phyloP scores from a whole-genome alignment of 2,888 invertebrate genomes.

The Mystacides longicornis region DNA sequence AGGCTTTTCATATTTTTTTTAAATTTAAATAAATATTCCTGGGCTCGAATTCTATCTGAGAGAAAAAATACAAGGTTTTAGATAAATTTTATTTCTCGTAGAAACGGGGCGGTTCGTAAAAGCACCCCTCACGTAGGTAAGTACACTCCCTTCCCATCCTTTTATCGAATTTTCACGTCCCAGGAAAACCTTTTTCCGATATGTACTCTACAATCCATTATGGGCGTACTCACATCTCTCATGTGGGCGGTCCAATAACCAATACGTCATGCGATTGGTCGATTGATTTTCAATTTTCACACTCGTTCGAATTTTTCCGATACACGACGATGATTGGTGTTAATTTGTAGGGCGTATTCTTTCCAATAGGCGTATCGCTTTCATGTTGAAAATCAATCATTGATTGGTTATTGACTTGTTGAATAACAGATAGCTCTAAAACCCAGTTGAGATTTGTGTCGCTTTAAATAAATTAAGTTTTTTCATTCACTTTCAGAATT shows the following conservation, averaged over 20 bases:
- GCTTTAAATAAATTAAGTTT: too few species aligned
- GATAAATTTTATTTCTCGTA: not conserved
- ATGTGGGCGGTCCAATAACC: constrained; percentile 22
- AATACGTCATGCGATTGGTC: constrained; percentile 37
- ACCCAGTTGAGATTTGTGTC: not conserved
- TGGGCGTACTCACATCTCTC: constrained; percentile 9
- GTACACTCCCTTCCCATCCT: not conserved
- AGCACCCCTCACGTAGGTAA: too few species aligned
- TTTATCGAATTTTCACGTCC: not conserved
- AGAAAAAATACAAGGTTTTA: too few species aligned
- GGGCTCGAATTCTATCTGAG: too few species aligned
- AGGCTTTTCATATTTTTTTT: too few species aligned
- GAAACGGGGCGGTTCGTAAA: not conserved
- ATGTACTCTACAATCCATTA: not conserved
- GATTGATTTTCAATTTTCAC: constrained; percentile 44
- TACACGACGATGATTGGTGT: constrained; percentile 11
- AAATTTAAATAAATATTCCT: too few species aligned
- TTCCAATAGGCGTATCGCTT: constrained; percentile 10
- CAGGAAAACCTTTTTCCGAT: not conserved
- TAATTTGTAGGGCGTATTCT: constrained; percentile 6
- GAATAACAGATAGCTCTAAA: too few species aligned
- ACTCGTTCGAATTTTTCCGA: constrained; percentile 18
- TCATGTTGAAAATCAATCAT: constrained; percentile 6
- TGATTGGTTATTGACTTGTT: constrained; percentile 8
- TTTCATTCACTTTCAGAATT: too few species aligned